A percentile compares a stretch with the other conserved stretches of the same genome.
Conservation (phyloP, 2,888 invertebrate species). For the Limnephilus marmoratus region DNA sequence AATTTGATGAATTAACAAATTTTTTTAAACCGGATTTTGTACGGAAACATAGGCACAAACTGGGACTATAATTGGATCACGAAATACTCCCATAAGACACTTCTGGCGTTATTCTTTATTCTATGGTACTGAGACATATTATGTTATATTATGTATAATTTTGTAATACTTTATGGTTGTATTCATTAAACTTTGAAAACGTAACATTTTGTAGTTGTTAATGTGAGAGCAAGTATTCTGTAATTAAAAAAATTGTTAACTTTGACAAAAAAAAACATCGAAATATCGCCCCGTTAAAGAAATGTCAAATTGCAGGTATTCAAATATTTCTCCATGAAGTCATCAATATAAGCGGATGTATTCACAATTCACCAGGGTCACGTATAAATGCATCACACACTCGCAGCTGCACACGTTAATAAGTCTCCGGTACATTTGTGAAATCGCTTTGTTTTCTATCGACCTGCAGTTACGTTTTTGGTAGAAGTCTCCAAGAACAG, state of each 20-base stretch:
- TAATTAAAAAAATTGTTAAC: neutral
- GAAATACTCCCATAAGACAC: too few relatives aligned
- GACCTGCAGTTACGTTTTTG: constrained; percentile 8
- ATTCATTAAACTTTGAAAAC: neutral
- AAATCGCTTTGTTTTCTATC: constrained; percentile 45
- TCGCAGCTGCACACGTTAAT: neutral
- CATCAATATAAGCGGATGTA: neutral
- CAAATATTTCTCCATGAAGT: neutral
- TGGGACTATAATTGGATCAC: too few relatives aligned
- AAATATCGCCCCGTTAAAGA: neutral
- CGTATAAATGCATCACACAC: neutral
- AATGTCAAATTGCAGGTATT: neutral
- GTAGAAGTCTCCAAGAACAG: constrained; percentile 25
- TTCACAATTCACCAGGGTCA: neutral
- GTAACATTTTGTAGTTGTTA: too few relatives aligned
- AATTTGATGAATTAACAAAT: too few relatives aligned
- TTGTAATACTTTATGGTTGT: neutral
- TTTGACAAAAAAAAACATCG: neutral
- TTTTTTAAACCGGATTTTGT: too few relatives aligned
- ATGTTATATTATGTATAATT: neutral
- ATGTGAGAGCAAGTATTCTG: neutral
- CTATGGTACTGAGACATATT: neutral
- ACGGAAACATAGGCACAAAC: too few relatives aligned
- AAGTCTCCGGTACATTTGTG: neutral
- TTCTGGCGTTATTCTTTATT: neutral